Evolutionary conservation across 53 echinoderm and acorn worm species (phyloP), one percentile per base, ranked within the genome.

Genomic region (Apostichopus leukothele): DNA sequence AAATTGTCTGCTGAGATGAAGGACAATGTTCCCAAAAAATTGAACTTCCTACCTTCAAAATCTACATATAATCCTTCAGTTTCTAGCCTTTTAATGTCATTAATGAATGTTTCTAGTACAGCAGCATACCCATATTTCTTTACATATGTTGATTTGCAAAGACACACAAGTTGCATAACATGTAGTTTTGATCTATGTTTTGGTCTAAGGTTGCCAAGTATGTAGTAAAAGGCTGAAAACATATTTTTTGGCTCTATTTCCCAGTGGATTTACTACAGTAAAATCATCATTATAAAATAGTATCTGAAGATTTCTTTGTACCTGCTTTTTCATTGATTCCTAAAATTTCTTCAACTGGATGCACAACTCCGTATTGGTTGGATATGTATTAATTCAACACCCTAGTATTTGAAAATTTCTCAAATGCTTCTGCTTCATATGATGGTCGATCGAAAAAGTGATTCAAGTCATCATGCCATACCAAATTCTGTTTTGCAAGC

Each of bases 1-100:
- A 90, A 84, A 74, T 90, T 90, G 74, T 90, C 90, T 16, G 90
- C 74, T 22, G 90, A 83, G 7, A 90, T 59, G 61, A 90, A 86
- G 73, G 85, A 90, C 57, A 84, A 75, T 11, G 86, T 90, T 16
- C 90, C 90, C 75, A 59, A 63, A 52, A 81, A 68, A 50, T 50
- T 79, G 39, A 67, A 73, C 26, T 89, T 50, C 1, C 14, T 67
- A 18, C 90, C 86, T 23, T 75, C 81, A 13, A 26, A 22, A 73
- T 84, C 18, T 9, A 79, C 4, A 16, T 11, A 9, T 6, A 79
- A 1, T 18, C 79, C 79, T 7, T 53, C 79, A 19, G 13, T 6
- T 18, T 79, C 79, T 4, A 79, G 79, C 4, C 1, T 13, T 53
- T 79, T 79, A 5, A 80, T n/a, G 23, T 59, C 80, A 5, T 80